Conservation (phyloP, 1,140 invertebrate species). For the Aleiodes sp. region DNA sequence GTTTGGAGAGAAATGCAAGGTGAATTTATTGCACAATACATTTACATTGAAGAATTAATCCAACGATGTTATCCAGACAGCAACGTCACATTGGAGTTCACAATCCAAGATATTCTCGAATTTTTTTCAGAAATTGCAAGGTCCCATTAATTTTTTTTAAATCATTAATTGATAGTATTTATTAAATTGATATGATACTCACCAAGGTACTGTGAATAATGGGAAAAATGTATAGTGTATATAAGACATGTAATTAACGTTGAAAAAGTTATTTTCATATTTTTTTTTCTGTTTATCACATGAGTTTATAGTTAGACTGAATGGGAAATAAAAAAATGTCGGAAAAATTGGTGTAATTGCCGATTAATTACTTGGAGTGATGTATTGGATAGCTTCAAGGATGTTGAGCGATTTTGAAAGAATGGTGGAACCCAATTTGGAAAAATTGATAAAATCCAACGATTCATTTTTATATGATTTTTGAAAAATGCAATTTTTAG, state of each 20-base stretch:
- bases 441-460: too few species aligned
- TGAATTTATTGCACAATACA: conserved; percentile 98
- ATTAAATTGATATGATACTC: not conserved
- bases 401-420: too few species aligned
- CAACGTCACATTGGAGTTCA: conserved; percentile 94
- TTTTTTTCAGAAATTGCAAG: conserved; percentile 99
- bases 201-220: not conserved
- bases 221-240: not conserved
- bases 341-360: not conserved
- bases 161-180: too few species aligned
- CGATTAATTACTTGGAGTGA: not conserved
- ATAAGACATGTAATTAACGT: not conserved
- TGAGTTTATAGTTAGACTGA: not conserved
- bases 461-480: too few species aligned
- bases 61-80: conserved; percentile 96
- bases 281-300: not conserved
- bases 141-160: conserved; percentile 90
- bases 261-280: conserved; percentile 6
- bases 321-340: too few species aligned
- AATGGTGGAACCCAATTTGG: too few species aligned
- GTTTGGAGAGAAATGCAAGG: conserved; percentile 99
- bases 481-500: too few species aligned
- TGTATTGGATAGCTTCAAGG: too few species aligned
- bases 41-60: conserved; percentile 92
- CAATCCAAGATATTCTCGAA: conserved; percentile 94